Conservation (phyloP, 2,888 invertebrate species). For the Melangyna quadrimaculata region DNA sequence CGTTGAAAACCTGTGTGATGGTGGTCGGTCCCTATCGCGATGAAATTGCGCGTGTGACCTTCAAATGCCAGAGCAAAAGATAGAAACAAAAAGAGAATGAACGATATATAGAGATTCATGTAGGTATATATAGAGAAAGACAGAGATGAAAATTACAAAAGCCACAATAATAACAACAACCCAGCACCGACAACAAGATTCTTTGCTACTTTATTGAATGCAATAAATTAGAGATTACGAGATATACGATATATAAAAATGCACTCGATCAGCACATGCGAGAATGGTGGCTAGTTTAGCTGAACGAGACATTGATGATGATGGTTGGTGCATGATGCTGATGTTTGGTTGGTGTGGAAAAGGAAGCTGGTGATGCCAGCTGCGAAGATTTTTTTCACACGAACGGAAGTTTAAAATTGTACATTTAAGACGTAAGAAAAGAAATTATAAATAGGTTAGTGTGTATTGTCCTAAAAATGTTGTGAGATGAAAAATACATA, state of each 20-base stretch:
- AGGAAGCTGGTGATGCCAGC: constrained; percentile 11
- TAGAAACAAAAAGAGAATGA: constrained; percentile 10
- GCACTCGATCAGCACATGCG: constrained; percentile 67
- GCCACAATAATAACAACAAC: constrained; percentile 7
- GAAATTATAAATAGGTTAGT: neutral
- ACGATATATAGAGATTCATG: neutral
- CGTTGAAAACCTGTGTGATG: constrained; percentile 39
- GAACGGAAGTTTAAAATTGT: constrained; percentile 2
- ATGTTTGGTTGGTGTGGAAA: neutral
- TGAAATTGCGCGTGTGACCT: constrained; percentile 70
- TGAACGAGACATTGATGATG: neutral
- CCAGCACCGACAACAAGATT: constrained; percentile 53
- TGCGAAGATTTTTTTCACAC: neutral
- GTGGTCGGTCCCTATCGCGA: constrained; percentile 42
- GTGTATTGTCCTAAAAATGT: neutral
- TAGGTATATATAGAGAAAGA: constrained; percentile 10
- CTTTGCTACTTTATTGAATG: constrained; percentile 68
- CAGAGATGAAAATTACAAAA: constrained; percentile 30
- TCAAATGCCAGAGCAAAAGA: constrained; percentile 58
- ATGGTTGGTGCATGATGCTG: neutral
- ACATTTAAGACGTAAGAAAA: neutral
- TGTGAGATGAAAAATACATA: neutral
- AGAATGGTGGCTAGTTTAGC: constrained; percentile 60
- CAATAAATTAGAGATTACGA: constrained; percentile 71
- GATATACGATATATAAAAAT: constrained; percentile 69